A percentile compares a stretch with the other conserved stretches of the same genome.
Evolutionary conservation across 2,888 invertebrate genomes (phyloP).

Genomic region (Calliphora vomitoria): DNA sequence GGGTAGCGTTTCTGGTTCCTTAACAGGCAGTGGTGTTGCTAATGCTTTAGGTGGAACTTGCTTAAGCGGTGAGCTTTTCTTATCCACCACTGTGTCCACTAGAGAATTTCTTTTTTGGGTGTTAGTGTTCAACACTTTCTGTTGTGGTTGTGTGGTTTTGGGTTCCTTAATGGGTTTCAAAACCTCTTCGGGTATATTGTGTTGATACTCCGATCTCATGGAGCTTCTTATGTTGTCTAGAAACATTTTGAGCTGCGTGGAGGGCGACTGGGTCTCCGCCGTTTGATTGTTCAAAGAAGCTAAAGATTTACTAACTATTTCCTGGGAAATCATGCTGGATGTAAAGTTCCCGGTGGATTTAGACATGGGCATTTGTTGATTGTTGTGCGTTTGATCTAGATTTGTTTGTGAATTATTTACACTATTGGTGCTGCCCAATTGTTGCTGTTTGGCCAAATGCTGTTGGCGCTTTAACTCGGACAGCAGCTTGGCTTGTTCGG

Average conservation of each 20-base stretch:
- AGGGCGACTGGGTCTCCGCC: slow-evolving; percentile 83
- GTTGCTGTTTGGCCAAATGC: slow-evolving; percentile 80
- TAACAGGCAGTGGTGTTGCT: background rate
- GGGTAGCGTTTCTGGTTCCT: slow-evolving; percentile 77
- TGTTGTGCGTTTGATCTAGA: slow-evolving; percentile 18
- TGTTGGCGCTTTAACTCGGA: slow-evolving; percentile 84
- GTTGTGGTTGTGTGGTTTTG: slow-evolving; percentile 46
- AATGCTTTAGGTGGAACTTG: background rate
- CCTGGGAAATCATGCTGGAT: slow-evolving; percentile 82
- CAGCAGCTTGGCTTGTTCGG: slow-evolving; percentile 84
- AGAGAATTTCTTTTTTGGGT: slow-evolving; percentile 49
- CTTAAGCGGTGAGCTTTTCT: slow-evolving; percentile 57
- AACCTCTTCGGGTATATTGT: slow-evolving; percentile 82
- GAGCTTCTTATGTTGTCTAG: slow-evolving; percentile 84
- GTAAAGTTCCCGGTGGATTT: slow-evolving; percentile 78
- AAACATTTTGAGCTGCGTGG: slow-evolving; percentile 82
- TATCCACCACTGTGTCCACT: slow-evolving; percentile 31
- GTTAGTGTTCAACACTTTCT: slow-evolving; percentile 23
- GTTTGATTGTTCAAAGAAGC: slow-evolving; percentile 79
- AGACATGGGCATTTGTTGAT: slow-evolving; percentile 75
- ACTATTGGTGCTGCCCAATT: slow-evolving; percentile 49
- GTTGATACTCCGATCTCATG: slow-evolving; percentile 83
- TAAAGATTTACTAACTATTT: slow-evolving; percentile 82
- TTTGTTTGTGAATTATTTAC: slow-evolving; percentile 42
- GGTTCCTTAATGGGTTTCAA: slow-evolving; percentile 78